Evolutionary conservation across 2,888 invertebrate species (phyloP).

Genomic region (Ichneumoninae sp.): DNA sequence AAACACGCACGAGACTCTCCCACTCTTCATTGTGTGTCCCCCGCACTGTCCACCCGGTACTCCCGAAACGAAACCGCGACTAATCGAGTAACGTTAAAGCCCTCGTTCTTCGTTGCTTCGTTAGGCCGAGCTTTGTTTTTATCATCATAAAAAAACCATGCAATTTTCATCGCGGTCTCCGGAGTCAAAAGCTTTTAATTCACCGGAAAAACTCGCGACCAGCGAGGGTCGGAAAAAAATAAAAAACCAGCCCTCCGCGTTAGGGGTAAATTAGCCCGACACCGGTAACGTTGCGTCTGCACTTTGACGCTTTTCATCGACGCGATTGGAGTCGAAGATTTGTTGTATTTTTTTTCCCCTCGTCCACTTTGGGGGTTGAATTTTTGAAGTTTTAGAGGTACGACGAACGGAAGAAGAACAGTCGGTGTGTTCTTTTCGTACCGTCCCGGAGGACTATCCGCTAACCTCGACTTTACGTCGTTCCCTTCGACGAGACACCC

Average conservation of each 20-base stretch:
- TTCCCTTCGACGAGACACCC: slow-evolving; percentile 68
- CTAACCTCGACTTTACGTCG: slow-evolving; percentile 69
- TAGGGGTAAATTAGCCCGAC: slow-evolving; percentile 1
- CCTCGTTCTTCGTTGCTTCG: slow-evolving; percentile 23
- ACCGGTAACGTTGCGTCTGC: slow-evolving; percentile 2
- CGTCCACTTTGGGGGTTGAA: neutral
- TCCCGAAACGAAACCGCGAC: neutral
- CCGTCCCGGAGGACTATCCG: slow-evolving; percentile 73
- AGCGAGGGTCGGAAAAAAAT: slow-evolving; percentile 8
- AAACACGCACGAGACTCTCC: slow-evolving; percentile 61
- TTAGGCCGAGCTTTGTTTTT: slow-evolving; percentile 1
- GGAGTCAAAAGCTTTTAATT: neutral
- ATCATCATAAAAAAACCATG: neutral
- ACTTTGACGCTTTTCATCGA: slow-evolving; percentile 5
- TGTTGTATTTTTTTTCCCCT: neutral
- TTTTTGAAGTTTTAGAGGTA: slow-evolving; percentile 20
- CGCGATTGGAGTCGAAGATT: neutral
- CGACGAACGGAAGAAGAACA: slow-evolving; percentile 16
- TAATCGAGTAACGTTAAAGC: slow-evolving; percentile 14
- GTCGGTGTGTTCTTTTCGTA: slow-evolving; percentile 59
- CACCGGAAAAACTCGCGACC: neutral
- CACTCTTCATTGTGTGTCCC: slow-evolving; percentile 29
- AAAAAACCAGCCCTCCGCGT: slow-evolving; percentile 18
- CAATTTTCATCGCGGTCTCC: neutral
- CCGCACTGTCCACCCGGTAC: slow-evolving; percentile 12